Percentiles rank a stretch among this genome's conserved stretches.
Conservation (phyloP, 2,888 invertebrate genomes). For the Drosophila koepferae region DNA sequence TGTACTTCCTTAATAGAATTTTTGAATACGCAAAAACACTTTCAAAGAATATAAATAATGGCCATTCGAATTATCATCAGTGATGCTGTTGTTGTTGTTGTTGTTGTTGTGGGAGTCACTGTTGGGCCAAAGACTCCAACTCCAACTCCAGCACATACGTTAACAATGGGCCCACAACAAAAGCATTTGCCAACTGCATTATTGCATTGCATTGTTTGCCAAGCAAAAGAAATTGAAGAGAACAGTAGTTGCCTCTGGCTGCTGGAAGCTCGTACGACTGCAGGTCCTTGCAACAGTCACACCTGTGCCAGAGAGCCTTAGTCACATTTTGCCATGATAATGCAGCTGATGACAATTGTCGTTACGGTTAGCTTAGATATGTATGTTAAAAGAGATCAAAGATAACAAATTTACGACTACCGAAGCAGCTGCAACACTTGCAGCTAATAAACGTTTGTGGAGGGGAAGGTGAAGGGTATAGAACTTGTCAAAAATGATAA, state of each 20-base stretch:
- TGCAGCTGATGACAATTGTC: slow-evolving; percentile 70
- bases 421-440: slow-evolving; percentile 19
- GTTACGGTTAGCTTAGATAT: slow-evolving; percentile 51
- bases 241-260: slow-evolving; percentile 5
- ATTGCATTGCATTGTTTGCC: slow-evolving; percentile 10
- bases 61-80: slow-evolving; percentile 83
- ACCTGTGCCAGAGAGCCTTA: slow-evolving; percentile 37
- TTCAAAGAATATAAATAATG: slow-evolving; percentile 85
- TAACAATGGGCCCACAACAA: slow-evolving; percentile 67
- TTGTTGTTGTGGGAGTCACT: slow-evolving; percentile 17
- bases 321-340: slow-evolving; percentile 63
- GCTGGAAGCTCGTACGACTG: neutral
- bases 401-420: slow-evolving; percentile 43
- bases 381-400: slow-evolving; percentile 28
- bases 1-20: slow-evolving; percentile 84
- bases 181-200: slow-evolving; percentile 34
- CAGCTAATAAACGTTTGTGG: neutral
- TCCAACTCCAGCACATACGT: slow-evolving; percentile 43
- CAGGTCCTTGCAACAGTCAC: neutral
- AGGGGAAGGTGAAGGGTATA: neutral
- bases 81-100: slow-evolving; percentile 19
- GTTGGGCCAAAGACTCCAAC: slow-evolving; percentile 9
- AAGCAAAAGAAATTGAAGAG: slow-evolving; percentile 1
- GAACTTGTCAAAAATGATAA: neutral
- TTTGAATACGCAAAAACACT: slow-evolving; percentile 84